These are phyloP conservation scores for Coregonus sp. DNA, from an alignment of 2,797 vertebrate species.

Conservation along the genomic window DNA sequence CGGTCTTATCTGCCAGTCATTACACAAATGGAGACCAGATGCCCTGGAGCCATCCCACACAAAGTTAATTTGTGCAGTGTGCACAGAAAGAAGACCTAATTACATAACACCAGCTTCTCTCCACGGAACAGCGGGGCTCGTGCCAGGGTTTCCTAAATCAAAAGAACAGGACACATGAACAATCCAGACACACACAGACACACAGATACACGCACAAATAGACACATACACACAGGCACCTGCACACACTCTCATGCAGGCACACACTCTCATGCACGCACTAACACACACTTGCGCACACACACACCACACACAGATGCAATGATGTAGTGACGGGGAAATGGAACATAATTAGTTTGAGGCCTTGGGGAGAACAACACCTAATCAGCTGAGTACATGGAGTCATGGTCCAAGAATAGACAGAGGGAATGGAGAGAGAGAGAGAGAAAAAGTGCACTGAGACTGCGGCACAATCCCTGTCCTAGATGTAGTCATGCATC, in stretches of 20 bases:
- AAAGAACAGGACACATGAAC: neutral
- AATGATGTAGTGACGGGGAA: slow-evolving; percentile 58
- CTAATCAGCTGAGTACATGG: slow-evolving; percentile 56
- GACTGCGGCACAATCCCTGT: slow-evolving; percentile 51
- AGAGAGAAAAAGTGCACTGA: slow-evolving; percentile 60
- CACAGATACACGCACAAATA: slow-evolving; percentile 11
- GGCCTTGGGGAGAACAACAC: slow-evolving; percentile 60
- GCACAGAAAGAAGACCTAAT: slow-evolving; percentile 57
- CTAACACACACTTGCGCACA: neutral
- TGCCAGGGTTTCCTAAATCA: slow-evolving; percentile 35
- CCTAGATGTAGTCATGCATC: slow-evolving; percentile 57
- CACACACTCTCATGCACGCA: neutral
- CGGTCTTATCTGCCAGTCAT: slow-evolving; percentile 75
- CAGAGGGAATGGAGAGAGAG: slow-evolving; percentile 30
- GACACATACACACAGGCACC: slow-evolving; percentile 4
- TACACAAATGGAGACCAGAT: slow-evolving; percentile 75
- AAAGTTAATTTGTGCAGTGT: slow-evolving; percentile 56
- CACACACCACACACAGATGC: slow-evolving; percentile 50
- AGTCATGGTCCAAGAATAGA: slow-evolving; percentile 64
- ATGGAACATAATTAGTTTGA: slow-evolving; percentile 61
- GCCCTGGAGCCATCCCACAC: slow-evolving; percentile 53
- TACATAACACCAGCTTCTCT: slow-evolving; percentile 61
- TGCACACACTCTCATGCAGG: slow-evolving; percentile 22
- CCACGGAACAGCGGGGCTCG: slow-evolving; percentile 38
- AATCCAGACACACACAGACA: neutral